A percentile compares a stretch with the other conserved stretches of the same genome.
These are phyloP conservation scores for Enteromius mattozi DNA, from an alignment of 2,797 vertebrate genomes.

Conservation along the genomic window DNA sequence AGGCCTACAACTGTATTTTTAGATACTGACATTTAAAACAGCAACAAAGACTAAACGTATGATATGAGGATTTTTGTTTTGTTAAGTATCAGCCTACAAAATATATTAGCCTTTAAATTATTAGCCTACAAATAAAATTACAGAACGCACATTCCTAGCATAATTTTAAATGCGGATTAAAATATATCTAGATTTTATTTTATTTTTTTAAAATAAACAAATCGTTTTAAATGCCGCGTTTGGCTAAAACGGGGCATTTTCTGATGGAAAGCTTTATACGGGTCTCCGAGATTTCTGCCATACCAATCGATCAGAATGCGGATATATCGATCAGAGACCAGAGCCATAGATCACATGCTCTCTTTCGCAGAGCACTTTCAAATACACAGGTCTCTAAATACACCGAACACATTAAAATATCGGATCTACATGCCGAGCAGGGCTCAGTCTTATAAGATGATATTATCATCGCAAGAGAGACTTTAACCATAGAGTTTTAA, in stretches of 20 bases:
- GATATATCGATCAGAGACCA: conserved; percentile 78
- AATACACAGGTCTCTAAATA: conserved; percentile 80
- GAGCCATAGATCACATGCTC: conserved; percentile 77
- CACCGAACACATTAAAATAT: conserved; percentile 35
- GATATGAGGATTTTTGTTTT: too few species aligned
- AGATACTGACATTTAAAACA: not conserved
- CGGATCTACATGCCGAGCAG: not conserved
- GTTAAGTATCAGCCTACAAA: too few species aligned
- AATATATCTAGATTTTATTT: not conserved
- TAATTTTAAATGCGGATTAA: not conserved
- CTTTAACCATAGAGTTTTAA: not conserved
- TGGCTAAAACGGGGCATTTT: not conserved
- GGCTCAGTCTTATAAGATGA: not conserved
- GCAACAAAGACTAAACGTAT: not conserved
- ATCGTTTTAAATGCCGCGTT: not conserved
- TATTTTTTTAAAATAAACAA: not conserved
- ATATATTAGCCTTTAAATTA: not conserved
- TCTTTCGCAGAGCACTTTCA: conserved; percentile 76
- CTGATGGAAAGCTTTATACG: conserved; percentile 24
- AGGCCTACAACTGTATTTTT: not conserved
- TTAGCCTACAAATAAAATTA: not conserved
- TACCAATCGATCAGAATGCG: conserved; percentile 77
- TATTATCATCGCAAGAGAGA: not conserved
- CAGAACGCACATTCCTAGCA: not conserved
- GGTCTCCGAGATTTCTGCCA: conserved; percentile 36